Percentiles rank a stretch among this genome's conserved stretches.
Conservation (phyloP, 1,140 invertebrate genomes). For the Papilio machaon region DNA sequence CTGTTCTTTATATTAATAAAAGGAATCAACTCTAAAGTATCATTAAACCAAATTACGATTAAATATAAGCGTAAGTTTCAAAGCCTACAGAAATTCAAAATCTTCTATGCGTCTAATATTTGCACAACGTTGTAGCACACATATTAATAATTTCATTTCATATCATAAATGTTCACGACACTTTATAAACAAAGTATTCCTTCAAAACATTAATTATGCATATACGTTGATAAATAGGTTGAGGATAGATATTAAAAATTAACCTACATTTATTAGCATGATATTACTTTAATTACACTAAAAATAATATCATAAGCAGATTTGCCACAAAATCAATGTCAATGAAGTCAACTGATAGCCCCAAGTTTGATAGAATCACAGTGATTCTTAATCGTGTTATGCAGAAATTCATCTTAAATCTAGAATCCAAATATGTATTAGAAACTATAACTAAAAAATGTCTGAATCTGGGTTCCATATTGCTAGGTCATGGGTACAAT, state of each 20-base stretch:
- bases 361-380: neutral
- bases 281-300: neutral
- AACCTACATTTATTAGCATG: conserved; percentile 6
- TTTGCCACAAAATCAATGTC: neutral
- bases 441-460: too few species aligned
- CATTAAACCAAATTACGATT: neutral
- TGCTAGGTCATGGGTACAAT: neutral
- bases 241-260: neutral
- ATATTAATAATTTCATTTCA: neutral
- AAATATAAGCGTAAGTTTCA: neutral
- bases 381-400: too few species aligned
- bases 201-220: neutral
- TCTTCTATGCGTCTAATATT: neutral
- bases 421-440: too few species aligned
- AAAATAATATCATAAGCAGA: neutral
- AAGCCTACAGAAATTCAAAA: neutral
- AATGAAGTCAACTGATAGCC: neutral
- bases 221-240: conserved; percentile 1
- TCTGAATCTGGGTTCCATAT: neutral
- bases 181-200: too few species aligned
- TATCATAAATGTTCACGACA: neutral
- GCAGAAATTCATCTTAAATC: too few species aligned
- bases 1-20: neutral
- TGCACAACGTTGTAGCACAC: too few species aligned
- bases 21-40: neutral